Evolutionary conservation across 2,888 invertebrate species (phyloP), one percentile per base, ranked within the genome.

Genomic region (Mimachlamys varia): DNA sequence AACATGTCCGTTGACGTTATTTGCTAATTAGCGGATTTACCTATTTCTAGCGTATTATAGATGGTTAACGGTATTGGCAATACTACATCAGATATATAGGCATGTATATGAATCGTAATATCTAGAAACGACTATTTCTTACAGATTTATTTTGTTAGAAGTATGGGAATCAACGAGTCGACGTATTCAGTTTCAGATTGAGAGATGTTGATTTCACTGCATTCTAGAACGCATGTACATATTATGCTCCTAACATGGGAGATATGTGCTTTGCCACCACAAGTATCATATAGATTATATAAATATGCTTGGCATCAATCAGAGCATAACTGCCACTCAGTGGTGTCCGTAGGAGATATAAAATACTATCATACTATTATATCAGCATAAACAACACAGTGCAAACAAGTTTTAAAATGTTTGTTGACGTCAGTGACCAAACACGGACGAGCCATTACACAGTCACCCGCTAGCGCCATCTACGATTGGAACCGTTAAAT

Each of bases 401-500:
- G 0, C 13, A 10, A 76, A 58, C 22, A 22, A 58, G 33, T 76
- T 33, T 27, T 19, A 15, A 33, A 76, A 76, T 33, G 22, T 76
- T 7, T 12, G 33, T 33, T 12, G 33, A 27, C 76, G 76, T 76
- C 33, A 33, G 27, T 27, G 27, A 76, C 76, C 10, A 58, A 10
- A 27, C 76, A 27, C 76, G 33, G 27, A 33, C 27, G 12, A 76
- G 27, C 10, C 76, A 76, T 27, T 27, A 58, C 19, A 58, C 22
- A 22, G 58, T 22, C n/a, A 33, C 76, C n/a, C 12, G 27, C 76
- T 76, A 76, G 33, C 76, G 27, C 76, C 33, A 76, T 76, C 76
- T 76, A 76, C 76, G 33, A 76, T 76, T 76, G 76, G 33, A 15
- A 76, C 76, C 22, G 76, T 76, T 76, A 76, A 76, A 76, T 76